Evolutionary conservation across 2,888 invertebrate species (phyloP).

Genomic region (Bellardia bayeri): DNA sequence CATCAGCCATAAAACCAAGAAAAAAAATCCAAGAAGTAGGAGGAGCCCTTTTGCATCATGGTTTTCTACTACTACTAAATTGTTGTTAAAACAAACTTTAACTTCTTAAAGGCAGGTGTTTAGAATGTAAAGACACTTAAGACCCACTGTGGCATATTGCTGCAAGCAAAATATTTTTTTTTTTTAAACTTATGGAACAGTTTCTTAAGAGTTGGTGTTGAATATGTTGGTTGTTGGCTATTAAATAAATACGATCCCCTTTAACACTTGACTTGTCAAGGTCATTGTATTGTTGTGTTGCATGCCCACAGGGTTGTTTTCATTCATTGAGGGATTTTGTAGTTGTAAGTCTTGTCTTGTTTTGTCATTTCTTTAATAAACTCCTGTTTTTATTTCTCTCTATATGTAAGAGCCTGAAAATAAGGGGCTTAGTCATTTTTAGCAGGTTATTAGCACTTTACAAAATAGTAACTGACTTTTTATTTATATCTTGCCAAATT

Average conservation of each 20-base stretch:
- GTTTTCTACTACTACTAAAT: not conserved
- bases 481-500: too few species aligned
- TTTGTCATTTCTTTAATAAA: too few species aligned
- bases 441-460: too few species aligned
- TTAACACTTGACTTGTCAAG: conserved; percentile 71
- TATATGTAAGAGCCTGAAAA: too few species aligned
- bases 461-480: too few species aligned
- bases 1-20: not conserved
- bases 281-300: conserved; percentile 67
- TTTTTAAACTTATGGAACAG: not conserved
- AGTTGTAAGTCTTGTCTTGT: conserved; percentile 4
- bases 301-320: not conserved
- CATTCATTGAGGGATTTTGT: not conserved
- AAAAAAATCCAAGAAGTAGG: conserved; percentile 6
- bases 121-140: not conserved
- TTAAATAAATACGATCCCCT: conserved; percentile 40
- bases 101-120: not conserved
- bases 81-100: not conserved
- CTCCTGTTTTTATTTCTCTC: too few species aligned
- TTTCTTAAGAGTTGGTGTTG: not conserved
- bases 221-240: not conserved
- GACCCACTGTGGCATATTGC: not conserved
- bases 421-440: too few species aligned
- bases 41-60: conserved; percentile 4
- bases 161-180: not conserved